phyloP scores from a whole-genome alignment of 1,140 invertebrate species.

The Paralvinella palmiformis region DNA sequence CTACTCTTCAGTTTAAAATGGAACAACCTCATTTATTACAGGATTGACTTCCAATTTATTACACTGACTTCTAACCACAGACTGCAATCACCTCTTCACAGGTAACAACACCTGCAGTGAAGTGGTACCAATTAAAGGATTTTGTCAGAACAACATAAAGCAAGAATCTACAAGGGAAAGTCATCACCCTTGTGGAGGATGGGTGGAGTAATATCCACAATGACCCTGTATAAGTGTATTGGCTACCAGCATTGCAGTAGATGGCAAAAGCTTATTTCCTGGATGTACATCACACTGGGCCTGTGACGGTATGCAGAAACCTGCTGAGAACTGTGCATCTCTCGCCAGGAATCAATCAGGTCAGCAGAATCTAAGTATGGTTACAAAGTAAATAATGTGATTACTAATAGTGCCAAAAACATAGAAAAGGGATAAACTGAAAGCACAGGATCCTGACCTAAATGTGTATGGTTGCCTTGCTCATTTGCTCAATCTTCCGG shows the following conservation, averaged over 20 bases:
- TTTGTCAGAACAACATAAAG: no score
- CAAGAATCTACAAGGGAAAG: neutral
- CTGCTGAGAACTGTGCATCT: neutral
- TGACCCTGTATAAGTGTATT: neutral
- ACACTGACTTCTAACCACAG: no score
- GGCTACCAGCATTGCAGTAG: neutral
- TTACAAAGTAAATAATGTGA: neutral
- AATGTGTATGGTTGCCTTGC: neutral
- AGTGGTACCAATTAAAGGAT: no score
- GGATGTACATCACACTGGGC: neutral
- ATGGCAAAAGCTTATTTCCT: neutral
- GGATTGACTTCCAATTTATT: no score
- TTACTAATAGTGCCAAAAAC: neutral
- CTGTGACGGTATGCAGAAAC: neutral
- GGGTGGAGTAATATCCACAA: neutral
- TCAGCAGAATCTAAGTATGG: neutral
- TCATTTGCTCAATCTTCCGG: neutral
- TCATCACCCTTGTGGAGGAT: neutral
- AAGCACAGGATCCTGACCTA: neutral
- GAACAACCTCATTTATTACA: no score
- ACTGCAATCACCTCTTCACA: no score
- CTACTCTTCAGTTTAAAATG: no score
- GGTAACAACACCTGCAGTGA: no score
- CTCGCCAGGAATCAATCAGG: neutral
- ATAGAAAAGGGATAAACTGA: neutral